Evolutionary conservation across 2,888 invertebrate species (phyloP).

Genomic region (Drosophila macrospina): DNA sequence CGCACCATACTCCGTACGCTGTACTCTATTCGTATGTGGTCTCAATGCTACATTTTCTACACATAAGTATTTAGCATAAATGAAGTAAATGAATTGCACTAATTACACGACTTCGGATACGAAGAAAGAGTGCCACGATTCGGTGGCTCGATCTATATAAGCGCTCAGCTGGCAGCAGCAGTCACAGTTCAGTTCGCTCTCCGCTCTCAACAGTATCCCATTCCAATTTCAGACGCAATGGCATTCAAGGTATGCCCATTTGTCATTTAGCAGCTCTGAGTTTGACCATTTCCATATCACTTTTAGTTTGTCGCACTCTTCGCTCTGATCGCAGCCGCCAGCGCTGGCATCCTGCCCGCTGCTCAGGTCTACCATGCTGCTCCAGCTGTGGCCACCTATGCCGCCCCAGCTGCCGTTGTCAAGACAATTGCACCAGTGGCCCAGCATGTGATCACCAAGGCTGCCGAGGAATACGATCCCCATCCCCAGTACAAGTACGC

Average conservation of each 20-base stretch:
- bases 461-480: conserved; percentile 80
- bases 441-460: conserved; percentile 71
- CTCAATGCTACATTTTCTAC: conserved; percentile 67
- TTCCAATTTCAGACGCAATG: conserved; percentile 54
- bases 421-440: conserved; percentile 51
- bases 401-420: conserved; percentile 60
- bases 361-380: conserved; percentile 67
- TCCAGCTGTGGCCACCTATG: conserved; percentile 67
- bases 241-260: conserved; percentile 74
- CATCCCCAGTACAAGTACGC: conserved; percentile 83
- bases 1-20: neutral
- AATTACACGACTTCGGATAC: conserved; percentile 63
- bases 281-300: neutral
- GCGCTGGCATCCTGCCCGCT: conserved; percentile 77
- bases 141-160: conserved; percentile 67
- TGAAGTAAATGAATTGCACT: conserved; percentile 78
- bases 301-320: conserved; percentile 75
- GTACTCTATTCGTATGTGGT: conserved; percentile 16
- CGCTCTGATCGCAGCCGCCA: conserved; percentile 79
- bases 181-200: conserved; percentile 63
- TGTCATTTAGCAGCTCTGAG: neutral
- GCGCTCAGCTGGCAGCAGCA: conserved; percentile 45
- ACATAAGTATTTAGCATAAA: conserved; percentile 63
- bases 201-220: conserved; percentile 60
- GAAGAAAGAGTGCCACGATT: conserved; percentile 45